Base-by-base conservation (phyloP, 1,140 invertebrate genomes). In the Probaryconus sp. region DNA sequence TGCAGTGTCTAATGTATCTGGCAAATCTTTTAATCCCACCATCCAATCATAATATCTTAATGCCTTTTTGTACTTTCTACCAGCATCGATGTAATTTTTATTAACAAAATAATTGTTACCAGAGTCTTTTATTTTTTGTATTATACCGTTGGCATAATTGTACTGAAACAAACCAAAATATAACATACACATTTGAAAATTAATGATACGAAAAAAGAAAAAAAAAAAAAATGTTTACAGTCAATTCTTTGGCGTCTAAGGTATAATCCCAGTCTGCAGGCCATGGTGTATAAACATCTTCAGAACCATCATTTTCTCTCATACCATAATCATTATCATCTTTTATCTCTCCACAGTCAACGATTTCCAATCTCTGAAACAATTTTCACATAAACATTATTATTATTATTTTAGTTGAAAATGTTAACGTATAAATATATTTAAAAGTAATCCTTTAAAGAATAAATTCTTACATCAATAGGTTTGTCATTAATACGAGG, bases 51-150 rank as follows among this genome's bases (percentile, higher is more conserved):
- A 89, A 81, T 93, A 95, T 51, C 93, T 88, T 63, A 93, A 83
- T 3, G 92, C 91, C 86, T 95, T 95, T 40, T 89, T 90, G 79
- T 95, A 95, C 77, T 95, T 95, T 72, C 89, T 88, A 58, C 89
- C 88, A 9, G 94, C 92, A 37, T 89, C 85, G 0, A 81, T 42
- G 83, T 88, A 94, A 42, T 91, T 86, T 31, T 91, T 87, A 48
- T 89, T 88, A 35, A 87, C 87, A 85, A 90, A 95, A 81, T 90
- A 92, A 73, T 87, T 65, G 87, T 95, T 95, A 14, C 94, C 94
- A 9, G 93, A 90, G 64, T 90, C 83, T 81, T 94, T 94, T 31
- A 95, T 92, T 67, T 88, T 87, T 21, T 84, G 87, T 21, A 92
- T 85, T 9, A 91, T 79, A 6, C 82, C 56, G 5, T 82, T 48